phyloP scores from a whole-genome alignment of 2,113 vertebrate species.

The Nibea albiflora region DNA sequence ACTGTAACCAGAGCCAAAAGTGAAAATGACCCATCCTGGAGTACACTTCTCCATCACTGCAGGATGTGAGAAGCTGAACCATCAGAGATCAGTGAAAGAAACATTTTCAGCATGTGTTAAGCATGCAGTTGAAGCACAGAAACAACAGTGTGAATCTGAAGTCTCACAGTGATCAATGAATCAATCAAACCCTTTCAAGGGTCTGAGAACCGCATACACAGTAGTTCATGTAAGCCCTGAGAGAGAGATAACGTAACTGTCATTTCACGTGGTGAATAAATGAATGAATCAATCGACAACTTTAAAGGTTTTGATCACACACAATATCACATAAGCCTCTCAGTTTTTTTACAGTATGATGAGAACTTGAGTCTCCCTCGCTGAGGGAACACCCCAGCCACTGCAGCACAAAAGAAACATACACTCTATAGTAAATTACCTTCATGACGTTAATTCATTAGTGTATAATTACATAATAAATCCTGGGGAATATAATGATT shows the following conservation, averaged over 20 bases:
- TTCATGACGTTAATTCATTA: constrained; percentile 48
- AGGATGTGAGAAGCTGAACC: no score
- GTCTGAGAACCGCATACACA: not conserved
- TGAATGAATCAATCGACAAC: not conserved
- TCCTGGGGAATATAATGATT: constrained; percentile 66
- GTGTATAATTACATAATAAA: constrained; percentile 77
- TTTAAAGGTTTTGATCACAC: not conserved
- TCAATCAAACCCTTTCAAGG: not conserved
- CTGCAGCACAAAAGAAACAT: constrained; percentile 22
- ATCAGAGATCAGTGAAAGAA: not conserved
- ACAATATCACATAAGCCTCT: not conserved
- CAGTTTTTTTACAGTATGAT: not conserved
- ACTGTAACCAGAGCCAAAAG: not conserved
- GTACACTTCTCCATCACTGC: not conserved
- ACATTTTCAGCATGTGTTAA: not conserved
- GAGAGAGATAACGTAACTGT: not conserved
- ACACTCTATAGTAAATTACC: constrained; percentile 47
- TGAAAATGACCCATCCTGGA: not conserved
- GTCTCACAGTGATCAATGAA: not conserved
- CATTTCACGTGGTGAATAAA: not conserved
- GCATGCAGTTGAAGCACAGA: not conserved
- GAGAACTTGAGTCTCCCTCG: constrained; percentile 7
- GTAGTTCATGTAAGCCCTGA: not conserved
- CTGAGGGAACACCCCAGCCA: constrained; percentile 10
- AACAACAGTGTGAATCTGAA: not conserved